These are phyloP conservation scores for Aspidapion aeneum DNA, from an alignment of 2,888 invertebrate species.

Conservation along the genomic window DNA sequence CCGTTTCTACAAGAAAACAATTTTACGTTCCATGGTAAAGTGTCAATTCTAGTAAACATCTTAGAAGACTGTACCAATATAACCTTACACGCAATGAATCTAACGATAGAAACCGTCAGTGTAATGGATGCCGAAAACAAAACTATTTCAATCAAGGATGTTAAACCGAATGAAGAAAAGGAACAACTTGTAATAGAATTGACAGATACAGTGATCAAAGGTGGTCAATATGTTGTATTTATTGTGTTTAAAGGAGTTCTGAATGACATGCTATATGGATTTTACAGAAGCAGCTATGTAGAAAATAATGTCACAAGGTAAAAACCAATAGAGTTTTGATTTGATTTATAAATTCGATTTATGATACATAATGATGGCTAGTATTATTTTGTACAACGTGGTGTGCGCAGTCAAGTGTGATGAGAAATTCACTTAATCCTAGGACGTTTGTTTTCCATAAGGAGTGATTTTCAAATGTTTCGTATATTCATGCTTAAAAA, in stretches of 20 bases:
- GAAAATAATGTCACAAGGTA: constrained; percentile 67
- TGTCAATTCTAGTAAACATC: constrained; percentile 60
- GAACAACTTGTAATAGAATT: constrained; percentile 69
- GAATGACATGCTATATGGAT: constrained; percentile 74
- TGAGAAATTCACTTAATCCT: too few species aligned
- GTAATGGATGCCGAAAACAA: constrained; percentile 26
- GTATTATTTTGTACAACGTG: too few species aligned
- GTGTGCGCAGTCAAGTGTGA: too few species aligned
- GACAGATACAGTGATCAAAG: constrained; percentile 54
- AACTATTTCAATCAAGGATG: constrained; percentile 25
- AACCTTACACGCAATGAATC: constrained; percentile 70
- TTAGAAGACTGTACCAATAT: constrained; percentile 57
- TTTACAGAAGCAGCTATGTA: constrained; percentile 78
- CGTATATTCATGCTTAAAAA: too few species aligned
- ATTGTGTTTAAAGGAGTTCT: constrained; percentile 70
- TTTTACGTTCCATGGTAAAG: constrained; percentile 74
- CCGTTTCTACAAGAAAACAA: constrained; percentile 73
- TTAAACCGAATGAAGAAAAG: constrained; percentile 55
- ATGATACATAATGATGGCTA: too few species aligned
- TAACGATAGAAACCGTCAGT: constrained; percentile 56
- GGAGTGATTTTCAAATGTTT: too few species aligned
- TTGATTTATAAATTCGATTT: neutral
- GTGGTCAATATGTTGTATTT: constrained; percentile 61
- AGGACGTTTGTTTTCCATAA: too few species aligned
- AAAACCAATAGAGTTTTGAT: too few species aligned